phyloP scores from a whole-genome alignment of 2,888 invertebrate species.

The Hipparchia sbordonii region DNA sequence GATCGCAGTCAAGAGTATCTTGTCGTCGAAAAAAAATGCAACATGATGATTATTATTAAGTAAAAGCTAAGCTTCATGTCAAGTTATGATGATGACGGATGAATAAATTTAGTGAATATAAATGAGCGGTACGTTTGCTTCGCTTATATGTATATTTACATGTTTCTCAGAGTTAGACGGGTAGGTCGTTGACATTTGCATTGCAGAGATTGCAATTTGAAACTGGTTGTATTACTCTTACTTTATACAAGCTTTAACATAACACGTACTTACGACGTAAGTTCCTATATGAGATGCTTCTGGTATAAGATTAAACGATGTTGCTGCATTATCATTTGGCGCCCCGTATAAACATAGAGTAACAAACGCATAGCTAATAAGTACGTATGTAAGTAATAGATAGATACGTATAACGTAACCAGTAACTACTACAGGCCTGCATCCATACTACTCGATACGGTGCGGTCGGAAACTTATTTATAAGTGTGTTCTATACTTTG shows the following conservation, averaged over 20 bases:
- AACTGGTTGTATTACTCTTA: conserved; percentile 37
- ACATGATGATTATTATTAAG: too few species aligned
- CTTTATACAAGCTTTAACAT: conserved; percentile 9
- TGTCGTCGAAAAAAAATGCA: too few species aligned
- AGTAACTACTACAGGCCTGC: not conserved
- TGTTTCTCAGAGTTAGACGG: conserved; percentile 35
- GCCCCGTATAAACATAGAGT: not conserved
- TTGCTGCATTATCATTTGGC: not conserved
- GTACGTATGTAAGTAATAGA: not conserved
- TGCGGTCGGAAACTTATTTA: too few species aligned
- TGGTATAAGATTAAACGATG: conserved; percentile 6
- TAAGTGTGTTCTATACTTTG: too few species aligned
- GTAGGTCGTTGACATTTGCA: conserved; percentile 36
- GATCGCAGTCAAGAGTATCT: too few species aligned
- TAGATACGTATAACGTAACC: too few species aligned
- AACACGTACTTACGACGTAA: not conserved
- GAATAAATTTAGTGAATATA: conserved; percentile 37
- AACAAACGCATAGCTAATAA: not conserved
- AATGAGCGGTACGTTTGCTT: conserved; percentile 32
- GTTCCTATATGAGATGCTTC: conserved; percentile 3
- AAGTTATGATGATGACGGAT: conserved; percentile 37
- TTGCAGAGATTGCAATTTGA: conserved; percentile 38
- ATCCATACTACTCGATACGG: not conserved
- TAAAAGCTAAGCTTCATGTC: conserved; percentile 21
- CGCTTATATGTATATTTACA: conserved; percentile 32